Evolutionary conservation across 1,140 invertebrate species (phyloP), one percentile per base, ranked within the genome.

Genomic region (Armadillidium nasatum): DNA sequence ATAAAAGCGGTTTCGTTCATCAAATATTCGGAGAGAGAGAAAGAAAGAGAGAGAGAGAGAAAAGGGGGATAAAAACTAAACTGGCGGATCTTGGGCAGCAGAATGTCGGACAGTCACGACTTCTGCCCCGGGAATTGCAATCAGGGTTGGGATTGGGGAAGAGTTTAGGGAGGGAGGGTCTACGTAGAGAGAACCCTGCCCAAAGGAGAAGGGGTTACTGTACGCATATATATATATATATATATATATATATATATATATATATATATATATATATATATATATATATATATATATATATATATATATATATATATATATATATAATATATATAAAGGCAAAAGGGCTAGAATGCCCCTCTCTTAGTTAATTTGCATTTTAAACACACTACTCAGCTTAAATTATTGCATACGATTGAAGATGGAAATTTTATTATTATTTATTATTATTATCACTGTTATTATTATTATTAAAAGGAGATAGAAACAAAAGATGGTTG

Each of bases 101-200:
- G 50, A 60, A 60, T 60, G 50, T 60, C 50, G 50, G 50, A 60
- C 50, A 60, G 50, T 60, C 50, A 60, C 50, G 50, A 60, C 50
- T 60, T 19, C 1, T 60, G 50, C 50, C 50, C 50, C 50, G 50
- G 50, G 50, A 60, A 19, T 60, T 60, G 50, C 50, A 60, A 60
- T 60, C 50, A 60, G 50, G 50, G 50, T 4, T 60, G 2, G 50
- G 50, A 19, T 15, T 60, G 50, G 19, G 50, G 50, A 19, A 19
- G 50, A 60, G 7, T 13, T 13, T 15, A 2, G 50, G 19, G 50
- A 19, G 50, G 19, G 50, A 15, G 50, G 50, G 1, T 60, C 4
- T 60, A 15, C 11, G 50, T 13, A 19, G 2, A 60, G 50, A 60
- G 11, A 60, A 60, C 50, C 50, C 11, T 60, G 50, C 50, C 33